Evolutionary conservation across 2,888 invertebrate genomes (phyloP).

Genomic region (Drosophila yooni): DNA sequence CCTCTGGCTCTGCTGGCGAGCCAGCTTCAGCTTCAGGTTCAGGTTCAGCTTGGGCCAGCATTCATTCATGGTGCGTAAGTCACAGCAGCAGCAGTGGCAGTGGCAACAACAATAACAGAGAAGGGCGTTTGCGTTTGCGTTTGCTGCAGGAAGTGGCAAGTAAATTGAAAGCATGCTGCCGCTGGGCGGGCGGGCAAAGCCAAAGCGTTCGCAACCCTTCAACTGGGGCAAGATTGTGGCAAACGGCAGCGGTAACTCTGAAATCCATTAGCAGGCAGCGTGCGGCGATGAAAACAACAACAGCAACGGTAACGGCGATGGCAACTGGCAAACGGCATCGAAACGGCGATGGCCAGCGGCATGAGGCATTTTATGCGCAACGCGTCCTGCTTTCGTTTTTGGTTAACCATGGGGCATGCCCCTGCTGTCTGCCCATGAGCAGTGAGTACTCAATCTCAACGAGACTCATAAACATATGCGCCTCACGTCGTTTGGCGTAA

Average conservation of each 20-base stretch:
- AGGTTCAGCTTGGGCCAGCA: slow-evolving; percentile 41
- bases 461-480: slow-evolving; percentile 84
- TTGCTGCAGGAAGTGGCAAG: slow-evolving; percentile 64
- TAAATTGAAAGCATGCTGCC: slow-evolving; percentile 80
- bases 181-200: slow-evolving; percentile 41
- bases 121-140: slow-evolving; percentile 35
- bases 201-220: slow-evolving; percentile 68
- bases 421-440: slow-evolving; percentile 40
- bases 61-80: slow-evolving; percentile 81
- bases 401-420: slow-evolving; percentile 83
- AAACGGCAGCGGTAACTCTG: slow-evolving; percentile 55
- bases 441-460: slow-evolving; percentile 75
- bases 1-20: background rate
- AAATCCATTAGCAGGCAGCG: slow-evolving; percentile 79
- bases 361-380: slow-evolving; percentile 79
- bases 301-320: slow-evolving; percentile 8
- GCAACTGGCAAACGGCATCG: slow-evolving; percentile 29
- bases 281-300: slow-evolving; percentile 37
- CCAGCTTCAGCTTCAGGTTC: background rate
- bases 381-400: slow-evolving; percentile 78
- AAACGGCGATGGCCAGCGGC: slow-evolving; percentile 36
- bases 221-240: slow-evolving; percentile 42
- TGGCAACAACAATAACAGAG: slow-evolving; percentile 50
- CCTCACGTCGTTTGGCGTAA: slow-evolving; percentile 84
- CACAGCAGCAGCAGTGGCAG: slow-evolving; percentile 56